These are phyloP conservation scores for Spizella passerina DNA, from an alignment of 2,797 vertebrate genomes.

Conservation along the genomic window DNA sequence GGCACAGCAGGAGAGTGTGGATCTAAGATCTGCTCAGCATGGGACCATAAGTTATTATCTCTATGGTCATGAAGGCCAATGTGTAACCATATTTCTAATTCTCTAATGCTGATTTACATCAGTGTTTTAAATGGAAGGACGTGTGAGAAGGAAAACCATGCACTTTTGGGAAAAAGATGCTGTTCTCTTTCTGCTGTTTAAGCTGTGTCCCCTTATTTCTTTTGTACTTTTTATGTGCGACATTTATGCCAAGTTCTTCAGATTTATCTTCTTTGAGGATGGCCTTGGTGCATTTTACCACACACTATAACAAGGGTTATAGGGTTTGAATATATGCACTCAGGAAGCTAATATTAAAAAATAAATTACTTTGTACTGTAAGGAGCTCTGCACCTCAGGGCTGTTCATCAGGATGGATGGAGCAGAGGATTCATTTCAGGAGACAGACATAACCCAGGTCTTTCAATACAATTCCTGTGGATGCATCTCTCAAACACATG, in stretches of 20 bases:
- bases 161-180: not conserved
- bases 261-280: not conserved
- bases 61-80: not conserved
- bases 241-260: not conserved
- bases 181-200: not conserved
- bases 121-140: not conserved
- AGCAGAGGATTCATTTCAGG: not conserved
- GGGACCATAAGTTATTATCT: not conserved
- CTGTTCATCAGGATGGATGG: not conserved
- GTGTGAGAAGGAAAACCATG: not conserved
- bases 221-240: not conserved
- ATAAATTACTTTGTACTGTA: not conserved
- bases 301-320: not conserved
- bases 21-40: not conserved
- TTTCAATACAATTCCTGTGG: not conserved
- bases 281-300: not conserved
- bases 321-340: not conserved
- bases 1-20: not conserved
- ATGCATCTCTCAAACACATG: fast-evolving
- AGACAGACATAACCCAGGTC: fast-evolving
- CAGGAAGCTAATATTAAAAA: not conserved
- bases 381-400: not conserved
- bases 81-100: not conserved
- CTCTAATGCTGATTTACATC: not conserved
- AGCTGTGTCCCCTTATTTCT: not conserved